These are phyloP conservation scores for Aurelia sp. DNA, from an alignment of 30 jellyfish, hydroid and myxozoan species.

Conservation along the genomic window DNA sequence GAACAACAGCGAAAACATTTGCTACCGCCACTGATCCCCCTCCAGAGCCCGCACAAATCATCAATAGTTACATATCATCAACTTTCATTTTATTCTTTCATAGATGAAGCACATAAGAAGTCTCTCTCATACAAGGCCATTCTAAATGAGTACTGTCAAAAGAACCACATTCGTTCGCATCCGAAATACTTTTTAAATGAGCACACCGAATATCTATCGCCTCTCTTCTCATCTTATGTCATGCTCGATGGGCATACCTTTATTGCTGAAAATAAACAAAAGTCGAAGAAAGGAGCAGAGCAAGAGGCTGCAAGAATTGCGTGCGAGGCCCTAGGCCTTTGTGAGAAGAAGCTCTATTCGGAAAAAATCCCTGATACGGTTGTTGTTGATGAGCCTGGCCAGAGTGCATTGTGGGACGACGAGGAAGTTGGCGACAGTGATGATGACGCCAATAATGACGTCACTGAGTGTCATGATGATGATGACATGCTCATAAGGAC, in stretches of 20 bases:
- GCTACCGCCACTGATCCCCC: no score
- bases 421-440: background rate
- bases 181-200: conserved; percentile 1
- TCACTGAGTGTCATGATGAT: background rate
- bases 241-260: background rate
- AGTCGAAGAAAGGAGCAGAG: conserved; percentile 2
- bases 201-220: background rate
- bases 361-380: background rate
- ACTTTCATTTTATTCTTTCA: no score
- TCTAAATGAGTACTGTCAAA: background rate
- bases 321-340: background rate
- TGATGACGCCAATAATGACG: background rate
- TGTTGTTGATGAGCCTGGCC: background rate
- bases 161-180: background rate
- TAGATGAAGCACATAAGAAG: no score
- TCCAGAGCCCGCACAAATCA: no score
- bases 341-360: background rate
- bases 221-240: background rate
- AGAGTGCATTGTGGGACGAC: background rate
- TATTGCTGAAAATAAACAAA: background rate
- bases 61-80: no score
- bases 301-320: conserved; percentile 14
- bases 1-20: no score
- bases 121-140: background rate
- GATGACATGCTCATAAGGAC: background rate